These are phyloP conservation scores for Rousettus leschenaultii DNA, from an alignment of 2,113 vertebrate species.

Conservation along the genomic window DNA sequence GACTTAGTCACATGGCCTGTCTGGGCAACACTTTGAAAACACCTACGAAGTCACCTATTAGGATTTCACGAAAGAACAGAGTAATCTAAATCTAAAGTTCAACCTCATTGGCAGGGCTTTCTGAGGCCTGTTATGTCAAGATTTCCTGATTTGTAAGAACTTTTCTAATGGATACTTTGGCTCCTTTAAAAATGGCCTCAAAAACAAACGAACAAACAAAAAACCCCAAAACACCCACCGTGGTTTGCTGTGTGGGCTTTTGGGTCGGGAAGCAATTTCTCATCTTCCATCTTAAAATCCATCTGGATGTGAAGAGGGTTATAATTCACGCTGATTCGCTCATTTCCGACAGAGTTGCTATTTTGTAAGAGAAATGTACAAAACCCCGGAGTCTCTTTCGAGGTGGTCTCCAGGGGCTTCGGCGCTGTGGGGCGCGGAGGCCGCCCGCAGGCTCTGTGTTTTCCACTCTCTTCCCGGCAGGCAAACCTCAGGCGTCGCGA, in stretches of 20 bases:
- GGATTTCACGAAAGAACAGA: background rate
- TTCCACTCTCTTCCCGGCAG: constrained; percentile 23
- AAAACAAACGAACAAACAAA: background rate
- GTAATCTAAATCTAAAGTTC: background rate
- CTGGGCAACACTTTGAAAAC: background rate
- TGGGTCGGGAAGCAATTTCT: background rate
- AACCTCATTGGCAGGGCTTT: background rate
- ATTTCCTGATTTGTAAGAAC: background rate
- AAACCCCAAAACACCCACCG: too few relatives aligned
- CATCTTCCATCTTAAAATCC: constrained; percentile 14
- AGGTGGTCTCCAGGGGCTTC: background rate
- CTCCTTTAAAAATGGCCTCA: background rate
- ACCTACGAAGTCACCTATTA: background rate
- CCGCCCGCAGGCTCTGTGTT: background rate
- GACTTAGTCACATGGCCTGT: background rate
- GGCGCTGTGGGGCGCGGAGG: background rate
- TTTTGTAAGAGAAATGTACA: constrained; percentile 39
- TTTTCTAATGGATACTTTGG: background rate
- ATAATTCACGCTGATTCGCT: background rate
- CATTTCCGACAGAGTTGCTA: constrained; percentile 14
- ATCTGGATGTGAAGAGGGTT: constrained; percentile 40
- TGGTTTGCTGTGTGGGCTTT: background rate
- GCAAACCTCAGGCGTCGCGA: constrained; percentile 8
- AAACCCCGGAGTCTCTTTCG: background rate
- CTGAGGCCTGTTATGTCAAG: background rate